Percentiles rank a stretch among this genome's conserved stretches.
Conservation (phyloP, 2,888 invertebrate genomes). For the Heliconius ethilla region DNA sequence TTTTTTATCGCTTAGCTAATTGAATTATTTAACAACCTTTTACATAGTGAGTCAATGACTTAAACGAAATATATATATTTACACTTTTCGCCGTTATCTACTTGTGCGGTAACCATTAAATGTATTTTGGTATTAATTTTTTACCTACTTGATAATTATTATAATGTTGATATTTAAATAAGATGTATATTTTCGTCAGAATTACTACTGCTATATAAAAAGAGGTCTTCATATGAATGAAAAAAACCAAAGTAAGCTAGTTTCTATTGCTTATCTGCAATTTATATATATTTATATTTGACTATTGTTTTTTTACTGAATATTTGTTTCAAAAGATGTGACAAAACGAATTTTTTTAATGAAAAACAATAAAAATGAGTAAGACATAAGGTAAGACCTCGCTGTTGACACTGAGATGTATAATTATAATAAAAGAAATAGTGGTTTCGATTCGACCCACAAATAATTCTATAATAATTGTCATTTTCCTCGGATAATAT, state of each 20-base stretch:
- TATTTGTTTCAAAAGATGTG: too few species aligned
- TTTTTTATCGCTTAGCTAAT: neutral
- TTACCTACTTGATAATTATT: neutral
- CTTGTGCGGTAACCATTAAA: neutral
- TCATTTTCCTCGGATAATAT: too few species aligned
- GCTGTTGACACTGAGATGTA: too few species aligned
- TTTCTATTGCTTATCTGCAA: neutral
- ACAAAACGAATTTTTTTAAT: too few species aligned
- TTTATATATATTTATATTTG: too few species aligned
- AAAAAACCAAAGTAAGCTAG: neutral
- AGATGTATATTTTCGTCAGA: neutral
- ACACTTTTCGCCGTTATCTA: slow-evolving; percentile 2
- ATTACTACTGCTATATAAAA: neutral
- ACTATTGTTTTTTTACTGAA: too few species aligned
- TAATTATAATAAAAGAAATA: too few species aligned
- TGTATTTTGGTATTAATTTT: neutral
- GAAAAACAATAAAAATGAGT: too few species aligned
- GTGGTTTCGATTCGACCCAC: too few species aligned
- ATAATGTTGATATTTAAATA: neutral
- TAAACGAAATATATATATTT: neutral
- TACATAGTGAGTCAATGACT: neutral
- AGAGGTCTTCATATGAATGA: neutral
- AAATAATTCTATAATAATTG: too few species aligned
- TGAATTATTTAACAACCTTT: neutral
- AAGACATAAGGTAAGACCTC: too few species aligned